Percentiles rank a stretch among this genome's conserved stretches.
These are phyloP conservation scores for Siniperca obscura DNA, from an alignment of 2,797 vertebrate genomes.

Conservation along the genomic window DNA sequence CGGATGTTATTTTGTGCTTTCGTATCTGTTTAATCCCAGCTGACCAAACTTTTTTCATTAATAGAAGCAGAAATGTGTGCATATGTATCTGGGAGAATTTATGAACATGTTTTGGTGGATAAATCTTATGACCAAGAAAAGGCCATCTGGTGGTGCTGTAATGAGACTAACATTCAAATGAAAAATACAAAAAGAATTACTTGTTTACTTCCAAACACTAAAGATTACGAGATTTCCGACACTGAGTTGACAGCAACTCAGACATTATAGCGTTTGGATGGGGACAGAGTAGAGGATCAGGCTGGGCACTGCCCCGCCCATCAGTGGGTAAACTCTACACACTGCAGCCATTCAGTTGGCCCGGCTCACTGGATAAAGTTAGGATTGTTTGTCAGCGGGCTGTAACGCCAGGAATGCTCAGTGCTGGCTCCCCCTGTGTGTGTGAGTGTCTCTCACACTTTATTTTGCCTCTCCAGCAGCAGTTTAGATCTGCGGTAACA, in stretches of 20 bases:
- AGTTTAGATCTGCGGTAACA: constrained; percentile 50
- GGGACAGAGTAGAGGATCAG: constrained; percentile 68
- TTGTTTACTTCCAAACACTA: not conserved
- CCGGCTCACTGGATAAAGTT: constrained; percentile 85
- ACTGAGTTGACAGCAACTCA: constrained; percentile 55
- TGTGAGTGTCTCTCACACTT: constrained; percentile 70
- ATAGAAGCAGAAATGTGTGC: constrained; percentile 57
- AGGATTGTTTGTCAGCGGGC: constrained; percentile 87
- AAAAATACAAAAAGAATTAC: constrained; percentile 6
- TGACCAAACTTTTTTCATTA: constrained; percentile 64
- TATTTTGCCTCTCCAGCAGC: constrained; percentile 64
- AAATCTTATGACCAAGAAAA: constrained; percentile 22
- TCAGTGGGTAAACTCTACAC: constrained; percentile 83
- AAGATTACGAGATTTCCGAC: not conserved
- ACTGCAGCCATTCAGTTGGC: constrained; percentile 86
- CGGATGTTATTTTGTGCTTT: constrained; percentile 73
- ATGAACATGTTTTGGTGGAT: constrained; percentile 26
- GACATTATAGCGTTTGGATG: constrained; percentile 59
- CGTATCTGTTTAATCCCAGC: constrained; percentile 68
- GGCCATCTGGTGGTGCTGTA: constrained; percentile 11
- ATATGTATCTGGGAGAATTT: constrained; percentile 47
- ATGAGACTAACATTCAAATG: constrained; percentile 19
- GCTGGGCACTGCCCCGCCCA: constrained; percentile 56
- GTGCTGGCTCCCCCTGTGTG: constrained; percentile 72
- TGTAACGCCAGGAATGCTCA: constrained; percentile 87